Evolutionary conservation across 2,888 invertebrate genomes (phyloP), one percentile per base, ranked within the genome.

Genomic region (Opisthograptis luteolata): DNA sequence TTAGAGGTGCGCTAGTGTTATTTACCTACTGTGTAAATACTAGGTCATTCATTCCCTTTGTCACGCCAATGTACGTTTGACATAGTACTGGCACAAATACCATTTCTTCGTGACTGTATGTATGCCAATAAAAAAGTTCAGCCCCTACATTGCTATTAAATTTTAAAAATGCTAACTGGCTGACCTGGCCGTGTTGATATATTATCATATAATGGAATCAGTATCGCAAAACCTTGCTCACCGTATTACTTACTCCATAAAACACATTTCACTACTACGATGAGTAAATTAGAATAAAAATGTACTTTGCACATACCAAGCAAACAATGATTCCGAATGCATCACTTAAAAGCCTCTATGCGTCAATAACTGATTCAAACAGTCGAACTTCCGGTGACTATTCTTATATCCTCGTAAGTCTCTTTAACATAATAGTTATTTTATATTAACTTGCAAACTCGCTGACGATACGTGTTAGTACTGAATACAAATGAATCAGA

Each of bases 401-500:
- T 63, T 56, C 53, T 49, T 56, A 60, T 61, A 61, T 54, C 58
- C 53, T 51, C 37, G 35, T 31, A 44, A 49, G 42, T 35, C 50
- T 54, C 68, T 64, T n/a, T 76, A 70, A 73, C 73, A 72, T 66
- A 73, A 70, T 72, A 67, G 54, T 66, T 68, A 66, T 68, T 72
- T 66, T 75, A 66, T 67, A 73, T 75, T 73, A 77, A 72, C 66
- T 68, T 60, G 64, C 62, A 70, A 64, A 59, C 45, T 62, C 58
- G 60, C 58, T 64, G 66, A 59, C 68, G 57, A 55, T 54, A 50
- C 63, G 65, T 61, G 65, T 64, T 60, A 64, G 51, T 66, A 59
- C 66, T 56, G 87, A 81, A 88, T 87, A 85, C 82, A 79, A 87
- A 88, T 88, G 83, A 87, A 78, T 84, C 86, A 81, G 79, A 83